A percentile compares a stretch with the other conserved stretches of the same genome.
phyloP scores from a whole-genome alignment of 2,113 vertebrate species.

The Lasiurus borealis region DNA sequence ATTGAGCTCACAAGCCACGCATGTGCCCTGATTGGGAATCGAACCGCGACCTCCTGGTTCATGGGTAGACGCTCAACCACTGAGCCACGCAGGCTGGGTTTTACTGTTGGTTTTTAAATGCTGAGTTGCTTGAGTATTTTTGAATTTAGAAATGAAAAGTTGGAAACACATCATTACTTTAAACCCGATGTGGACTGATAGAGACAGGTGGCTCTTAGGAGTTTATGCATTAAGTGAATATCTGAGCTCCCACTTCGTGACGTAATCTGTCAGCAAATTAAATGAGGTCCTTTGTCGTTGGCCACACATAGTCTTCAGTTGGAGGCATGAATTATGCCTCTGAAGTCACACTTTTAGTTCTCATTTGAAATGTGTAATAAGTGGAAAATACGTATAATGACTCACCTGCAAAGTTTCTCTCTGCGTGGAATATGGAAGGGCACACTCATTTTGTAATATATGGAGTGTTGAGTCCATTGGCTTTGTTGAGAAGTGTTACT shows the following conservation, averaged over 20 bases:
- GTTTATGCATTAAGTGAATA: neutral
- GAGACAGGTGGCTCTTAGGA: neutral
- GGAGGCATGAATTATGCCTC: neutral
- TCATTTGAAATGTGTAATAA: slow-evolving; percentile 2
- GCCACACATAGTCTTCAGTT: neutral
- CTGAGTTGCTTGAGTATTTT: neutral
- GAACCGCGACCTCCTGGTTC: too few species aligned
- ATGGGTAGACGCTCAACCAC: too few species aligned
- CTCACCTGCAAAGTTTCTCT: neutral
- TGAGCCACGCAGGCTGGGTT: too few species aligned
- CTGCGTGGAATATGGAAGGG: neutral
- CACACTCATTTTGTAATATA: neutral
- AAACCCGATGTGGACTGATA: neutral
- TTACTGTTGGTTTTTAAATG: neutral
- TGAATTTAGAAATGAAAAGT: neutral
- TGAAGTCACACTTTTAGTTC: neutral
- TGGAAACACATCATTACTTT: neutral
- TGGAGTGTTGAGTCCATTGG: neutral
- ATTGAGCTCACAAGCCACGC: too few species aligned
- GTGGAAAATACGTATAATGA: neutral
- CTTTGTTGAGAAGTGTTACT: neutral
- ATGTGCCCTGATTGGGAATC: too few species aligned
- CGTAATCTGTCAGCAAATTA: neutral
- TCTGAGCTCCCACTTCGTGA: neutral
- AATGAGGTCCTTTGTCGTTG: neutral